Evolutionary conservation across 2,888 invertebrate genomes (phyloP).

Genomic region (Petrophora chlorosata): DNA sequence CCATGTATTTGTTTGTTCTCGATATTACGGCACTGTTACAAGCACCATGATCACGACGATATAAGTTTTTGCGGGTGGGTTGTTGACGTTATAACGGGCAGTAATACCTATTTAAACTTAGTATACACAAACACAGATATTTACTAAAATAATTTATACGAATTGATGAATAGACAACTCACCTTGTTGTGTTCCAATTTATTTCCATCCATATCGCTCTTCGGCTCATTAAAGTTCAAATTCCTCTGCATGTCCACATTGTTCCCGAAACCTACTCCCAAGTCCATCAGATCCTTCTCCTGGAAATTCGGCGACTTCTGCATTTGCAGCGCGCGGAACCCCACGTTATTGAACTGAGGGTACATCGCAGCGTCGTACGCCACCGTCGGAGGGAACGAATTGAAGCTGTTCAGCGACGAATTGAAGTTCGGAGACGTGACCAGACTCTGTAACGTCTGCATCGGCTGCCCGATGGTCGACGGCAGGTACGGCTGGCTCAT

Average conservation of each 20-base stretch:
- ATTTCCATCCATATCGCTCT: conserved; percentile 48
- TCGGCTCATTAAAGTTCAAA: conserved; percentile 51
- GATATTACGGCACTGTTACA: too few relatives aligned
- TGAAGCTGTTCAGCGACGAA: conserved; percentile 62
- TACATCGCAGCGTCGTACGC: conserved; percentile 74
- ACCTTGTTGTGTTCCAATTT: conserved; percentile 58
- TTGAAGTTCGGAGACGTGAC: conserved; percentile 67
- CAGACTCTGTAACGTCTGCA: conserved; percentile 61
- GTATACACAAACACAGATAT: too few relatives aligned
- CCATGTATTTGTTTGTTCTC: too few relatives aligned
- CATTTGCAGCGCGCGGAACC: conserved; percentile 59
- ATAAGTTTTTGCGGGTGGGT: too few relatives aligned
- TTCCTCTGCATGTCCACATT: conserved; percentile 59
- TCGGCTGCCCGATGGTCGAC: conserved; percentile 60
- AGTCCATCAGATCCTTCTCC: conserved; percentile 55
- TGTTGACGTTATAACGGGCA: too few relatives aligned
- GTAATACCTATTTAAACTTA: too few relatives aligned
- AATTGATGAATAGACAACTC: conserved; percentile 27
- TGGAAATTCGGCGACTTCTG: conserved; percentile 56
- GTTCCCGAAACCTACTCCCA: conserved; percentile 52
- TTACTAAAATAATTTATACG: neutral
- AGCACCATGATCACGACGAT: too few relatives aligned
- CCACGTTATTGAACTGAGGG: conserved; percentile 67
- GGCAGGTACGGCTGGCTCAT: conserved; percentile 51
- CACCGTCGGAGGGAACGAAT: conserved; percentile 54